Evolutionary conservation across 2,888 invertebrate species (phyloP).

Genomic region (Ashinkailepas kermadecensis): DNA sequence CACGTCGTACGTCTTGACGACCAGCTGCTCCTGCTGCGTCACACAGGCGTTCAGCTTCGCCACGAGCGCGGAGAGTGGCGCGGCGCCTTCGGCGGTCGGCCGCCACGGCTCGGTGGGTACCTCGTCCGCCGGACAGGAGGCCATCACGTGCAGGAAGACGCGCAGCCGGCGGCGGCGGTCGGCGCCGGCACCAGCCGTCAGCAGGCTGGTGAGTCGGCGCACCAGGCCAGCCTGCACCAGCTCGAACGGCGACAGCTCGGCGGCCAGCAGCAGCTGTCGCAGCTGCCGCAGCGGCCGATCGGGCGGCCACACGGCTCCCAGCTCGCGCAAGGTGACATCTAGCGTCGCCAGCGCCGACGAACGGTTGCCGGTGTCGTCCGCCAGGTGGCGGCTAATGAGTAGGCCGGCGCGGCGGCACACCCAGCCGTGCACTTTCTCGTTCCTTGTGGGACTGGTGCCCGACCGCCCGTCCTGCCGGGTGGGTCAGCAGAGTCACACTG

Average conservation of each 20-base stretch:
- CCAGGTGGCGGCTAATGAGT: slow-evolving; percentile 51
- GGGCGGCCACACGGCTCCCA: not conserved
- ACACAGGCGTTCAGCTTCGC: slow-evolving; percentile 90
- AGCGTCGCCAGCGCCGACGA: not conserved
- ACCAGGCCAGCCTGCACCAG: slow-evolving; percentile 95
- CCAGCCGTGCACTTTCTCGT: slow-evolving; percentile 70
- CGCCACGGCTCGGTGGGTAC: slow-evolving; percentile 36
- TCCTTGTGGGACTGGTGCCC: slow-evolving; percentile 50
- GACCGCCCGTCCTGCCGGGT: slow-evolving; percentile 39
- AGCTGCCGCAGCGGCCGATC: slow-evolving; percentile 61
- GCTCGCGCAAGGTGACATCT: not conserved
- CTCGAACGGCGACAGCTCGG: slow-evolving; percentile 97
- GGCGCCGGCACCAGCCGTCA: slow-evolving; percentile 51
- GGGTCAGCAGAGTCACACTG: slow-evolving; percentile 54
- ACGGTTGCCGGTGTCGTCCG: slow-evolving; percentile 40
- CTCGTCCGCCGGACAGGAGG: slow-evolving; percentile 58
- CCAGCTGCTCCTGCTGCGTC: slow-evolving; percentile 95
- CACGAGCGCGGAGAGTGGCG: slow-evolving; percentile 73
- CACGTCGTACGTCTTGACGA: slow-evolving; percentile 91
- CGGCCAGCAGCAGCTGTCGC: slow-evolving; percentile 76
- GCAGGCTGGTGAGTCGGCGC: slow-evolving; percentile 74
- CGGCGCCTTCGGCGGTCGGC: slow-evolving; percentile 44
- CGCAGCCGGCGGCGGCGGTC: slow-evolving; percentile 53
- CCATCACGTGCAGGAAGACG: slow-evolving; percentile 84
- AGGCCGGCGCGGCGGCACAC: slow-evolving; percentile 72